Evolutionary conservation across 2,113 vertebrate species (phyloP), one percentile per base, ranked within the genome.

Genomic region (Platichthys stellatus): DNA sequence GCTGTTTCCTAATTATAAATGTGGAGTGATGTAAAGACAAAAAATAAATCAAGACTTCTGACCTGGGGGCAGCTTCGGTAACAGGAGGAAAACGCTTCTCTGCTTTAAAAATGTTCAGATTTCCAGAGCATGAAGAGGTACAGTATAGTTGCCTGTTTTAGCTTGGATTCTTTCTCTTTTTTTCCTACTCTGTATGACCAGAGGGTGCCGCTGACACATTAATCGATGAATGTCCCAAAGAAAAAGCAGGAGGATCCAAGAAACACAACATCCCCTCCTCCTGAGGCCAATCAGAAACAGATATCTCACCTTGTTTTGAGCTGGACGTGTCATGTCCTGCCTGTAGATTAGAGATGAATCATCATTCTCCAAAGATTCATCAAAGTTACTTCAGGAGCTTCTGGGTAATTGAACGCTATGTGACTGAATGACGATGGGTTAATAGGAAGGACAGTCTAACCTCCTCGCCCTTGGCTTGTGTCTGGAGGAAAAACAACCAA

Each of bases 281-380:
- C 17, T 3, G 62, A 38, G 62, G 26, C 47, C 0, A 0, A 56
- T 78, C 62, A 47, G 56, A 21, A 66, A 51, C 59, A 62, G 28
- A 83, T 45, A 35, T 61, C 23, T 80, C 57, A 64, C 61, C 69
- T 75, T 43, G 62, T 57, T 63, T 70, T 60, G 49, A 77, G 54
- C 38, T 58, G 12, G 23, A 1, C 31, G 38, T 24, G 69, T 40
- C 0, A 5, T 0, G n/a, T 80, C 76, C 21, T n/a, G 62, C 45
- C 60, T 26, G 17, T 2, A 17, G 28, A 62, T 21, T 28, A 71
- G 63, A 28, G 6, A 57, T 8, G 40, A 1, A 14, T 62, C 56
- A n/a, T 63, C 45, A 6, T 63, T 6, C 31, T 63, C 13, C 2
- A 8, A 21, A 43, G 0, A 81, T 78, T 76, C 61, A 70, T 67